These are phyloP conservation scores for Cyprinus carpio DNA, from an alignment of 2,113 vertebrate species.

Conservation along the genomic window DNA sequence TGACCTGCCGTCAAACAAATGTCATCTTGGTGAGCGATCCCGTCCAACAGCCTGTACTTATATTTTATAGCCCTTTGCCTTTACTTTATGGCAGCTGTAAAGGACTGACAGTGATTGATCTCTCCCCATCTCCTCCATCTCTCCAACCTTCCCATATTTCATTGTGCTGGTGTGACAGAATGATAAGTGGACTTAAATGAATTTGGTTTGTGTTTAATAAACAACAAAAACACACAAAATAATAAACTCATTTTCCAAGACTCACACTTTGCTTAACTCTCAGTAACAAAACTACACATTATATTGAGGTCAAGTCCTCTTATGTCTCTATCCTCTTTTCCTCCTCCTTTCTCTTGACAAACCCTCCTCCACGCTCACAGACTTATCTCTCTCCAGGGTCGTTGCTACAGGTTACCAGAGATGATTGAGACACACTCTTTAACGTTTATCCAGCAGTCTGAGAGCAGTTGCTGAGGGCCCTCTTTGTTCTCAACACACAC, in stretches of 20 bases:
- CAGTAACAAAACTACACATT: background rate
- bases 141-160: conserved; percentile 18
- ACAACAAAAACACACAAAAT: no score
- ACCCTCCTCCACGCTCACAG: conserved; percentile 2
- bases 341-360: background rate
- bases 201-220: background rate
- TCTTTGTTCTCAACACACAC: conserved; percentile 56
- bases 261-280: background rate
- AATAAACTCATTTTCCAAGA: background rate
- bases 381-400: conserved; percentile 62
- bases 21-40: no score
- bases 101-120: conserved; percentile 34
- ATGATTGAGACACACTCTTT: conserved; percentile 61
- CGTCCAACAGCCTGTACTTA: no score
- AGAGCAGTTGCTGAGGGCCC: conserved; percentile 58
- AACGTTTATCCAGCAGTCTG: conserved; percentile 57
- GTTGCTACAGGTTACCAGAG: conserved; percentile 55
- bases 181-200: conserved; percentile 15
- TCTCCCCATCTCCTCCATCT: no score
- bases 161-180: background rate
- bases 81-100: no score
- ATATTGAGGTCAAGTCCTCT: conserved; percentile 14
- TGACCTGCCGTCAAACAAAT: conserved; percentile 30
- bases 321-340: background rate
- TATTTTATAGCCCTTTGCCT: conserved; percentile 7